These are phyloP conservation scores for Chelon labrosus DNA, from an alignment of 2,797 vertebrate genomes.

Conservation along the genomic window DNA sequence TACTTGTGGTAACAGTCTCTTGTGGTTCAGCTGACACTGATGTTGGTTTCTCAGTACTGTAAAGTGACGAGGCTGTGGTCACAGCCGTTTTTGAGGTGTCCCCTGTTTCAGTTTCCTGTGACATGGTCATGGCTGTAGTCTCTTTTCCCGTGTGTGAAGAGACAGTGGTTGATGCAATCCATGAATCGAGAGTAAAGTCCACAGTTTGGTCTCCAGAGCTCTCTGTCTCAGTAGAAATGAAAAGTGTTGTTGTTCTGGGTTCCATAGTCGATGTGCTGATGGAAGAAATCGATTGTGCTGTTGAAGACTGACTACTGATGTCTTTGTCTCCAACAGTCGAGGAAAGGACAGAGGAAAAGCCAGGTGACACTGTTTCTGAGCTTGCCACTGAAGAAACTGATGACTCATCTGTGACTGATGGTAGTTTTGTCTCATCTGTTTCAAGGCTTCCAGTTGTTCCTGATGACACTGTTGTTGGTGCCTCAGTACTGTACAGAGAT, in stretches of 20 bases:
- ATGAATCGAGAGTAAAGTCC: not conserved
- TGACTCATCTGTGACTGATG: not conserved
- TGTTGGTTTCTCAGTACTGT: constrained; percentile 12
- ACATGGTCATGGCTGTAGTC: not conserved
- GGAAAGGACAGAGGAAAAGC: not conserved
- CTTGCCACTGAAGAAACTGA: not conserved
- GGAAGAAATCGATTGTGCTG: not conserved
- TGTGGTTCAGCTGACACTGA: not conserved
- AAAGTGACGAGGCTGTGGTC: not conserved
- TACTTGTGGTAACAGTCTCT: not conserved
- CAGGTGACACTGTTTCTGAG: constrained; percentile 5
- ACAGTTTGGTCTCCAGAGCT: constrained; percentile 6
- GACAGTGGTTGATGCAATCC: not conserved
- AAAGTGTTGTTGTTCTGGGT: not conserved
- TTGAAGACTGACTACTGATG: not conserved
- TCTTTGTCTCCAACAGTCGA: not conserved
- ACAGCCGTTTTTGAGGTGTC: not conserved
- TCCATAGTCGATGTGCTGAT: not conserved
- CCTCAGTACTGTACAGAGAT: not conserved
- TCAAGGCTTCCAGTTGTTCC: not conserved
- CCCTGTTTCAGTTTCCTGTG: not conserved
- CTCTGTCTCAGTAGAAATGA: not conserved
- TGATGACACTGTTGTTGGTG: not conserved
- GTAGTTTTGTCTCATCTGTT: not conserved
- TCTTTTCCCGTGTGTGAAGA: not conserved